These are phyloP conservation scores for Charaxes varanes DNA, from an alignment of 1,140 invertebrate species.

Conservation along the genomic window DNA sequence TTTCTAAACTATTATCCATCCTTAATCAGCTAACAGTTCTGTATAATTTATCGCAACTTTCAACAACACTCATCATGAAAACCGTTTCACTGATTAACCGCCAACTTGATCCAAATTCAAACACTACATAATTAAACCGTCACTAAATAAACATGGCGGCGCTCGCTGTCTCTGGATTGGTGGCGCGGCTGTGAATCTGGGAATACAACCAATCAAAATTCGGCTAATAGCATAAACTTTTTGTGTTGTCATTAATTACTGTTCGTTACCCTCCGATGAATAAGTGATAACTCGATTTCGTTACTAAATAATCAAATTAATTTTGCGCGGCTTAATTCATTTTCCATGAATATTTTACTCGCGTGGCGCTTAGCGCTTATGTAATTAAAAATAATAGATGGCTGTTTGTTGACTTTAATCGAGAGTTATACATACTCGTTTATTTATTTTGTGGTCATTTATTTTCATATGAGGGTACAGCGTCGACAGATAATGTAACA, in stretches of 20 bases:
- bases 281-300: constrained; percentile 16
- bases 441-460: background rate
- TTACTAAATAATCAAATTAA: constrained; percentile 16
- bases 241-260: constrained; percentile 13
- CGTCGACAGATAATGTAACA: too few relatives aligned
- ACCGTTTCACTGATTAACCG: constrained; percentile 3
- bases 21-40: too few relatives aligned
- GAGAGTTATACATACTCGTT: constrained; percentile 1
- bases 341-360: constrained; percentile 12
- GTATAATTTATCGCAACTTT: too few relatives aligned
- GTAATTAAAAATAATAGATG: constrained; percentile 8
- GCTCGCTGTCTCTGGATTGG: background rate
- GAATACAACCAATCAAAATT: constrained; percentile 8
- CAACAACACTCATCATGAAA: background rate
- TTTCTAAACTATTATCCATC: too few relatives aligned
- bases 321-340: constrained; percentile 10
- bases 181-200: background rate
- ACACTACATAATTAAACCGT: constrained; percentile 3
- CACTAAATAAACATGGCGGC: constrained; percentile 1
- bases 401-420: background rate
- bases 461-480: too few relatives aligned
- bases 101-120: constrained; percentile 3
- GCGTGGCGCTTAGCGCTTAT: constrained; percentile 1
- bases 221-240: constrained; percentile 1
- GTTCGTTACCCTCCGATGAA: constrained; percentile 7